These are phyloP conservation scores for Cercopithecus hamlyni DNA, from an alignment of 2,797 vertebrate species.

Conservation along the genomic window DNA sequence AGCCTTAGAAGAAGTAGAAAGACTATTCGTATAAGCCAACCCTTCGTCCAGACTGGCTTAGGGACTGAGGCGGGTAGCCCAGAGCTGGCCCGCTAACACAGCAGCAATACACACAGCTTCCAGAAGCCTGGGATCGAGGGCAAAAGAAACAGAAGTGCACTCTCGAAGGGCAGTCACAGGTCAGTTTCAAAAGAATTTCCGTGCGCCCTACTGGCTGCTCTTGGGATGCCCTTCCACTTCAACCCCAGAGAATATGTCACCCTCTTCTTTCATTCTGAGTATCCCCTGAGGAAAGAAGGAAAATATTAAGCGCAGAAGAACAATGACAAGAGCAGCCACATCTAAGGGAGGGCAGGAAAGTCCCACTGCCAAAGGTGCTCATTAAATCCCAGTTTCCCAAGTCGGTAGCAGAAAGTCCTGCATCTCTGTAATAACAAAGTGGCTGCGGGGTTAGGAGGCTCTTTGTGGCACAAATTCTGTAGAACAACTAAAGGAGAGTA, in stretches of 20 bases:
- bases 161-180: background rate
- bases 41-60: fast-evolving
- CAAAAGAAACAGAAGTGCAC: fast-evolving
- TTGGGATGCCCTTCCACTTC: background rate
- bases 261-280: background rate
- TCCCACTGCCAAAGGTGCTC: background rate
- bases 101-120: fast-evolving
- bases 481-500: background rate
- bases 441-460: no score
- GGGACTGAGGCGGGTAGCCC: background rate
- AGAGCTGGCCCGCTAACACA: background rate
- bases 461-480: background rate
- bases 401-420: background rate
- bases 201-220: fast-evolving
- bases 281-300: background rate
- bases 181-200: background rate
- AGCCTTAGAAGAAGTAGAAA: background rate
- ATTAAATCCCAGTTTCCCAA: background rate
- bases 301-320: background rate
- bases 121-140: background rate
- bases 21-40: background rate
- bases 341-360: background rate
- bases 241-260: background rate
- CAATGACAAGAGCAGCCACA: fast-evolving
- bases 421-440: background rate